Evolutionary conservation across 2,113 vertebrate genomes (phyloP).

Genomic region (Dicrurus megarhynchus): DNA sequence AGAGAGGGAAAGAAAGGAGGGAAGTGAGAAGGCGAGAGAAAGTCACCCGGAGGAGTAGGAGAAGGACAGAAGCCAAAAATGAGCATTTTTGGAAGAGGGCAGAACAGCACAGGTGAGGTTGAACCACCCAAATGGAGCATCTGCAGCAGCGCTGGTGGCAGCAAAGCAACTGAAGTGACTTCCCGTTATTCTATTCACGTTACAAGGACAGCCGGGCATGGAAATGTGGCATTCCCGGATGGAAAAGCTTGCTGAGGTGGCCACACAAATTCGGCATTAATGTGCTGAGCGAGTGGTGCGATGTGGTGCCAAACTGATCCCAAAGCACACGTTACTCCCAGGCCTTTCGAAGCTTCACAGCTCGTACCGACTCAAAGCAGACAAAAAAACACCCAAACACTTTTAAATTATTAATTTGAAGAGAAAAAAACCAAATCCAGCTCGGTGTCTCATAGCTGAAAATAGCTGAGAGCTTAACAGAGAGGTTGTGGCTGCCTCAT

Average conservation of each 20-base stretch:
- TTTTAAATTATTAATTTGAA: neutral
- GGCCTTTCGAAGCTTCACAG: neutral
- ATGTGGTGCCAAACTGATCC: neutral
- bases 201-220: neutral
- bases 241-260: slow-evolving; percentile 9
- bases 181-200: neutral
- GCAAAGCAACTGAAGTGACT: slow-evolving; percentile 5
- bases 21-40: slow-evolving; percentile 76
- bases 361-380: neutral
- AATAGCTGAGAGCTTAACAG: neutral
- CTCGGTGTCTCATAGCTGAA: neutral
- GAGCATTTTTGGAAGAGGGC: neutral
- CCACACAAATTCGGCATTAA: neutral
- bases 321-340: neutral
- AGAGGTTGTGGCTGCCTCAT: neutral
- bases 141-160: neutral
- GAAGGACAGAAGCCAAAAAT: slow-evolving; percentile 49
- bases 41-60: slow-evolving; percentile 61
- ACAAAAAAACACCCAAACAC: neutral
- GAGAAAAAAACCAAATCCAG: neutral
- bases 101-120: neutral
- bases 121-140: neutral
- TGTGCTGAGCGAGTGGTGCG: neutral
- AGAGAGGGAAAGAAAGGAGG: slow-evolving; percentile 82
- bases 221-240: neutral